Conservation (phyloP, 2,888 invertebrate genomes). For the Nesidiocoris tenuis region DNA sequence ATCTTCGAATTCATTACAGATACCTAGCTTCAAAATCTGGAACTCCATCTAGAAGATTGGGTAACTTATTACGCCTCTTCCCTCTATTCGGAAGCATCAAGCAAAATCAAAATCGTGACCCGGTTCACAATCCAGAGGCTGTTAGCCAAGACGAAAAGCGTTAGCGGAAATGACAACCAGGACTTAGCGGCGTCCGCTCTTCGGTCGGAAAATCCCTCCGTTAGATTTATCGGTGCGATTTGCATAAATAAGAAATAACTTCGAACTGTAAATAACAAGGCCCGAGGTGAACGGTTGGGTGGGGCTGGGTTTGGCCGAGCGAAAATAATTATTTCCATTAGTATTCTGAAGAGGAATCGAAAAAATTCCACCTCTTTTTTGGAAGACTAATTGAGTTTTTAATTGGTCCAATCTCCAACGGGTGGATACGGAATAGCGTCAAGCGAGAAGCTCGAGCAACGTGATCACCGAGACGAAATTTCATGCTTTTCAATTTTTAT, state of each 20-base stretch:
- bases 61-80: too few relatives aligned
- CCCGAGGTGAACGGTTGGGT: not conserved
- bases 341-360: not conserved
- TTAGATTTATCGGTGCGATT: constrained; percentile 14
- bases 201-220: not conserved
- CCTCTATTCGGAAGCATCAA: not conserved
- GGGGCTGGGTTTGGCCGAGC: not conserved
- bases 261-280: not conserved
- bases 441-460: too few relatives aligned
- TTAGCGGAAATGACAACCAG: not conserved
- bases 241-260: constrained; percentile 26
- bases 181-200: not conserved
- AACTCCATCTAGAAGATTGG: too few relatives aligned
- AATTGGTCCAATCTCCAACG: not conserved
- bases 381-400: constrained; percentile 4
- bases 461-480: too few relatives aligned
- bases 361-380: not conserved
- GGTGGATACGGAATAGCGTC: too few relatives aligned
- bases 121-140: not conserved
- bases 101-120: not conserved
- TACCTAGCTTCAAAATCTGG: too few relatives aligned
- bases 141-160: not conserved
- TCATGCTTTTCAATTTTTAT: too few relatives aligned
- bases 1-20: too few relatives aligned
- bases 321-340: not conserved